Evolutionary conservation across 2,888 invertebrate species (phyloP), one percentile per base, ranked within the genome.

Genomic region (Hartigia nigra): DNA sequence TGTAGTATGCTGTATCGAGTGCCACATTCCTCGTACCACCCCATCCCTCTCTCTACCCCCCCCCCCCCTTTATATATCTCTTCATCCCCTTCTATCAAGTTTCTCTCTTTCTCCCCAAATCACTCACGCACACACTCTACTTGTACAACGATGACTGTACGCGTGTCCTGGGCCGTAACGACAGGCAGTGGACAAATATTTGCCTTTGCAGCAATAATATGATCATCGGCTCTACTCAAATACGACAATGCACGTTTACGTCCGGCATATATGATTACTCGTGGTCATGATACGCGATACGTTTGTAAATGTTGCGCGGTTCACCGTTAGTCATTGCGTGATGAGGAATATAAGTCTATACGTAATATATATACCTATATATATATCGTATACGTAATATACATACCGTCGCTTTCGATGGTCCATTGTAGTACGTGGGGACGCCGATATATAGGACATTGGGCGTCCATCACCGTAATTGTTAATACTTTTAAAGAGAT

Each of bases 141-240:
- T 72, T 32, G n/a, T 31, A 12, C 32, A 72, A 23, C 72, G 23
- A 1, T 5, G 9, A 55, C 55, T 1, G 23, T 23, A 55, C 23
- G 9, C 55, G 23, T 23, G 23, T 55, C 23, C 55, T 55, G 55
- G 34, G 55, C 55, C 55, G 55, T 23, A 55, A 55, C 55, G 23
- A 55, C 55, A 55, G 55, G 23, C 55, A 9, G 23, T 77, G 76
- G 55, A 74, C 83, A 86, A 86, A 86, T 84, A 84, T 86, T 86
- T 85, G 81, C 79, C 72, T 76, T 79, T 77, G 78, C 78, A 79
- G 79, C 83, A 82, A 85, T 84, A 85, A 85, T 80, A 77, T 78
- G 84, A 85, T 84, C 84, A 82, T 80, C 80, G 82, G 81, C 80
- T 79, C 80, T 75, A 80, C 34, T 80, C 81, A 83, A 82, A 85